Conservation (phyloP, 1,140 invertebrate genomes). For the Nasonia vitripennis region DNA sequence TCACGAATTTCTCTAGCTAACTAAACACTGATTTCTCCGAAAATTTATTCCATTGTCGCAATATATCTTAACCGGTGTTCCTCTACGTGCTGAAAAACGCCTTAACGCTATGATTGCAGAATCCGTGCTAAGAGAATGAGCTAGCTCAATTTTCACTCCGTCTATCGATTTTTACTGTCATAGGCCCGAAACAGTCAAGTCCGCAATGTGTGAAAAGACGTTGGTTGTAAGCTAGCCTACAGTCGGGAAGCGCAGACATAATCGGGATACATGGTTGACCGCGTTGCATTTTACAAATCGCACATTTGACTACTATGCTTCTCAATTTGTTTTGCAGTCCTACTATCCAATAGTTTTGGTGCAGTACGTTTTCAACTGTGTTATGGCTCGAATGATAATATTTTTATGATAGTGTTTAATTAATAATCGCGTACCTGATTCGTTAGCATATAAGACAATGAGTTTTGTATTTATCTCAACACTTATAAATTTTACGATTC, state of each 20-base stretch:
- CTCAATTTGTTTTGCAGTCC: too few relatives aligned
- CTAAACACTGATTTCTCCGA: neutral
- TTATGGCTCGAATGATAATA: too few relatives aligned
- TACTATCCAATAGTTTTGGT: too few relatives aligned
- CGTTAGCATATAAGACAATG: too few relatives aligned
- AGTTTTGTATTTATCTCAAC: too few relatives aligned
- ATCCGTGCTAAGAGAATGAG: slow-evolving; percentile 19
- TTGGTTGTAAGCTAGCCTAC: slow-evolving; percentile 33
- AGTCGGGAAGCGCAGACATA: slow-evolving; percentile 38
- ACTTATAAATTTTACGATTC: too few relatives aligned
- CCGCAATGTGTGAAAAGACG: slow-evolving; percentile 58
- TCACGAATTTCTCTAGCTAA: neutral
- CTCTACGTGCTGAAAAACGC: slow-evolving; percentile 57
- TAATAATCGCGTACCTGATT: too few relatives aligned
- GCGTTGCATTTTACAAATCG: too few relatives aligned
- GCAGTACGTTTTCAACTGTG: too few relatives aligned
- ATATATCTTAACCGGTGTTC: slow-evolving; percentile 39
- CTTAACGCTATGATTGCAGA: slow-evolving; percentile 55
- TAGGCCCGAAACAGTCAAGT: slow-evolving; percentile 61
- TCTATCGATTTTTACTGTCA: slow-evolving; percentile 56
- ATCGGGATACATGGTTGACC: too few relatives aligned
- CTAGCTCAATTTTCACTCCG: slow-evolving; percentile 61
- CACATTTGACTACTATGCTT: too few relatives aligned
- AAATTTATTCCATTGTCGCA: slow-evolving; percentile 63
- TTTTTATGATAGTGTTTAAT: too few relatives aligned